Conservation (phyloP, 2,113 vertebrate species). For the Eonycteris spelaea region DNA sequence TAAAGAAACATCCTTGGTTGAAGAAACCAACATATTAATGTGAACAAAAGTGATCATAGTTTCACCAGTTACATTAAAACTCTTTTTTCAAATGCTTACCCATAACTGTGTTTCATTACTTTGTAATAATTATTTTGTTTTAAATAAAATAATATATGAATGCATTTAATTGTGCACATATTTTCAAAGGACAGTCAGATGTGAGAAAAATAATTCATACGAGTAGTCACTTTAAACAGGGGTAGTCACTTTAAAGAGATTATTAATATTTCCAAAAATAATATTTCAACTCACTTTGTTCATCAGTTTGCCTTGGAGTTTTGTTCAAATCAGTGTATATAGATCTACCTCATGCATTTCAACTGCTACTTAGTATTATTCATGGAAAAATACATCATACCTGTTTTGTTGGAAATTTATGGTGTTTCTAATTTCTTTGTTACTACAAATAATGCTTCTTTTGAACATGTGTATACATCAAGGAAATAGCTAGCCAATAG, state of each 20-base stretch:
- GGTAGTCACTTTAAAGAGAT: background rate
- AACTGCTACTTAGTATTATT: background rate
- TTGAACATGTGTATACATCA: background rate
- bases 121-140: background rate
- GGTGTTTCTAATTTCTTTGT: background rate
- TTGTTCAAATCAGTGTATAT: background rate
- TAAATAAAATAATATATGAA: background rate
- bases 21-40: background rate
- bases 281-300: background rate
- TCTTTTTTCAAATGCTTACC: background rate
- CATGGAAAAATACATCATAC: background rate
- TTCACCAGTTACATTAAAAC: background rate
- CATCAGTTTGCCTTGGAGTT: background rate
- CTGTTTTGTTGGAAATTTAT: background rate
- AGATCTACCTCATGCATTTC: background rate
- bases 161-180: background rate
- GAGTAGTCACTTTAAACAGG: background rate
- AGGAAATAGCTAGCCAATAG: background rate
- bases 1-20: background rate
- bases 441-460: background rate
- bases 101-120: background rate
- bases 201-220: background rate
- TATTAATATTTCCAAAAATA: background rate
- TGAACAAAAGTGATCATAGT: background rate
- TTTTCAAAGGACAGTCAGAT: background rate